Evolutionary conservation across 2,797 vertebrate species (phyloP).

Genomic region (Anas bahamensis): DNA sequence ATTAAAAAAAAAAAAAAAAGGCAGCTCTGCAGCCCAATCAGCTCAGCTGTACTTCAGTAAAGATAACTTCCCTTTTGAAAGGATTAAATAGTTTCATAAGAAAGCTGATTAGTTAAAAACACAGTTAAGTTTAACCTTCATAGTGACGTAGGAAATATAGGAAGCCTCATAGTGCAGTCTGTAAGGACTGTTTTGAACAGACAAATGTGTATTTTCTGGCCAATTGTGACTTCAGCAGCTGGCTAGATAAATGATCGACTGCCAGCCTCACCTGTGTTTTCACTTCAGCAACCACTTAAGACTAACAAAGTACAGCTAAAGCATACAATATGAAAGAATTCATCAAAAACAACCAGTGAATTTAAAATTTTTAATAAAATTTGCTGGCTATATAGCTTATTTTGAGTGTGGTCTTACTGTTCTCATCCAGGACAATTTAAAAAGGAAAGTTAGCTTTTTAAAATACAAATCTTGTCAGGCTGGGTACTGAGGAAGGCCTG

Average conservation of each 20-base stretch:
- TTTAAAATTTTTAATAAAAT: slow-evolving; percentile 11
- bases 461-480: not conserved
- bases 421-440: slow-evolving; percentile 14
- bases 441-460: not conserved
- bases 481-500: not conserved
- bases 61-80: not conserved
- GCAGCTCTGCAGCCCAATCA: not conserved
- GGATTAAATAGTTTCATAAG: not conserved
- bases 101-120: not conserved
- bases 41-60: not conserved
- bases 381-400: not conserved
- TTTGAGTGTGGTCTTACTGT: not conserved
- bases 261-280: not conserved
- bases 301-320: not conserved
- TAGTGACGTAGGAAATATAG: not conserved
- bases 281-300: slow-evolving; percentile 1
- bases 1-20: not conserved
- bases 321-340: not conserved
- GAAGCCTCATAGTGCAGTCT: not conserved
- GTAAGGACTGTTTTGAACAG: not conserved
- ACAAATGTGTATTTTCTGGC: not conserved
- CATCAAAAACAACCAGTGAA: not conserved
- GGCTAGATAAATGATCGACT: not conserved
- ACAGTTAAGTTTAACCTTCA: not conserved
- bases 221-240: not conserved